Evolutionary conservation across 2,888 invertebrate species (phyloP), one percentile per base, ranked within the genome.

Genomic region (Deladenus siricidicola): DNA sequence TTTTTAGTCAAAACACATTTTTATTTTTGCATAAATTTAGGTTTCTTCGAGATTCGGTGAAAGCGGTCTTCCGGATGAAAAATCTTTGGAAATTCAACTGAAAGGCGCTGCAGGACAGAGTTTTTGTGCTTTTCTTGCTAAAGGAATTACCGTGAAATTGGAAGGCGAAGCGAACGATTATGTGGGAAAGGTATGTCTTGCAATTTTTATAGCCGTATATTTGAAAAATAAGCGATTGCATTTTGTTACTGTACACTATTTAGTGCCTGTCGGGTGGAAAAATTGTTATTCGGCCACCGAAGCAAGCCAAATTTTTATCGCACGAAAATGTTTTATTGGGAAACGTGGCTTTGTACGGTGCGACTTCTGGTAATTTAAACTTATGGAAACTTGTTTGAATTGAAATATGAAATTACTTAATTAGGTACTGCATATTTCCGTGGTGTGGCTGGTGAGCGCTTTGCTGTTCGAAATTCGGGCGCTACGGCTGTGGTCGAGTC

Each of bases 131-230:
- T 98, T 98, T 83, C 83, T 98, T 73, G 87, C 88, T 0, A 87
- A 86, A 68, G 98, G 98, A 26, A 85, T 96, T 58, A 86, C 86
- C 56, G 88, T 93, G 3, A 89, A 87, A 0, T 83, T 98, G 21
- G 92, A 91, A 80, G 98, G 98, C 47, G 98, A 98, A 82, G 87
- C 94, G 30, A 98, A 98, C 79, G 98, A 98, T 81, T 98, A 98
- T 80, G 96, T 98, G 65, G 94, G 92, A 82, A 87, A 87, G 82
- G 85, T 85, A 65, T 65, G 59, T 8, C 10, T 45, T 17, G 17
- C 23, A 17, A 45, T 50, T 8, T 34, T 10, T 34, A 34, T 6
- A 34, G 39, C 6, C 39, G 6, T 34, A 34, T 30, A n/a, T 57
- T n/a, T 4, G 52, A 21, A 6, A 26, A 10, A 3, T 14, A 10